Conservation (phyloP, 1,140 invertebrate genomes). For the Lanistes nyassanus region DNA sequence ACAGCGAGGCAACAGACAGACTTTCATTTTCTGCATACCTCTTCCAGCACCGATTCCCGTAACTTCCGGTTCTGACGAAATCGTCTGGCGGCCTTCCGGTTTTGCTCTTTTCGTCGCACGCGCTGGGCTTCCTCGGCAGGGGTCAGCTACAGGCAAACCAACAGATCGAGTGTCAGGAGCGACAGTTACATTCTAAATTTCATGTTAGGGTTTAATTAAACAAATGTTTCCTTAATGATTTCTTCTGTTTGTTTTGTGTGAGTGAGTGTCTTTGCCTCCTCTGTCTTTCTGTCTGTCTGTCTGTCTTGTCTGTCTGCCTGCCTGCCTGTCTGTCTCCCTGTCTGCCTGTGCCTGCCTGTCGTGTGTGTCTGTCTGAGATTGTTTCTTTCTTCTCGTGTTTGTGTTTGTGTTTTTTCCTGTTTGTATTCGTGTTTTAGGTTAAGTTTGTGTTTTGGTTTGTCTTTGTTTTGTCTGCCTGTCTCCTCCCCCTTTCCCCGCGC, state of each 20-base stretch:
- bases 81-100: neutral
- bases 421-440: neutral
- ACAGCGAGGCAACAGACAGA: too few relatives aligned
- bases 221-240: too few relatives aligned
- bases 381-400: neutral
- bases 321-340: too few relatives aligned
- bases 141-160: slow-evolving; percentile 1
- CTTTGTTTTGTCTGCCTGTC: too few relatives aligned
- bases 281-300: too few relatives aligned
- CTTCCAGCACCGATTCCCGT: neutral
- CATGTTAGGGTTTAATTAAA: too few relatives aligned
- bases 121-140: neutral
- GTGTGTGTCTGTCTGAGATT: neutral
- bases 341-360: neutral
- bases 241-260: too few relatives aligned
- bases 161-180: too few relatives aligned
- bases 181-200: too few relatives aligned
- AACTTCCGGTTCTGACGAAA: slow-evolving; percentile 2
- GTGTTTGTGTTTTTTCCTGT: neutral
- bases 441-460: neutral
- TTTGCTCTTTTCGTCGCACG: neutral
- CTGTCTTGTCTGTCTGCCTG: too few relatives aligned
- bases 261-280: neutral
- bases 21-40: too few relatives aligned
- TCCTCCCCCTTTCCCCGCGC: too few relatives aligned